Base-by-base conservation (phyloP, 2,113 vertebrate genomes). In the Gallinago undulata region DNA sequence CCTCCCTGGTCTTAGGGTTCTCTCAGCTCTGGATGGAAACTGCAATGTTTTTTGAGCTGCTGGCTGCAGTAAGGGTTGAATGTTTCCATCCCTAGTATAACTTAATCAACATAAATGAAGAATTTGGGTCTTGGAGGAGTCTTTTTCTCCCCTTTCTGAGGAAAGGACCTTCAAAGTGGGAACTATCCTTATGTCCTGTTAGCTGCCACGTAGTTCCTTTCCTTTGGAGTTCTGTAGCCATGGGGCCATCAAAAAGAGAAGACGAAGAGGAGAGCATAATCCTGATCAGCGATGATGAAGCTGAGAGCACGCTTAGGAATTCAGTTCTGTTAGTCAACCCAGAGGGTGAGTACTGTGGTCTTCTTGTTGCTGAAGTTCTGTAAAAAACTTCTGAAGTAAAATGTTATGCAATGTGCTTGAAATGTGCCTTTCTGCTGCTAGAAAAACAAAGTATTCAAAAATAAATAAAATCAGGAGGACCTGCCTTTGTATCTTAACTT, bases 201-300 rank as follows among this genome's bases (percentile, higher is more conserved):
- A 47, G 17, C 48, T 75, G 55, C 55, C 22, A 43, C 3, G 4
- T 7, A 3, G 24, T 14, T 74, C 13, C 19, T 69, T 62, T 68
- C 53, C 37, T 19, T 39, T 57, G 56, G 57, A 51, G 5, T 9
- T 4, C 48, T 7, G 4, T 47, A 43, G 5, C 23, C 55, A 30
- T 67, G 80, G 74, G 50, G 59, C 35, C 91, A 1, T 4, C 4
- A 0, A 51, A 72, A 59, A 63, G 27, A 57, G 51, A 47, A 10
- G 30, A 47, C 13, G 24, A 63, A 14, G 43, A 88, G 10, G 64
- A 88, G 24, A 83, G 31, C 21, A 13, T 97, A 10, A 94, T 97
- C 64, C 72, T 97, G 33, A 95, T 97, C 53, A 94, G 87, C 0
- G 91, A 91, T 6, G 96, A 96, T 2, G 80, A 96, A 60, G 30